Conservation (phyloP, 2,888 invertebrate genomes). For the Sinohyriopsis cumingii region DNA sequence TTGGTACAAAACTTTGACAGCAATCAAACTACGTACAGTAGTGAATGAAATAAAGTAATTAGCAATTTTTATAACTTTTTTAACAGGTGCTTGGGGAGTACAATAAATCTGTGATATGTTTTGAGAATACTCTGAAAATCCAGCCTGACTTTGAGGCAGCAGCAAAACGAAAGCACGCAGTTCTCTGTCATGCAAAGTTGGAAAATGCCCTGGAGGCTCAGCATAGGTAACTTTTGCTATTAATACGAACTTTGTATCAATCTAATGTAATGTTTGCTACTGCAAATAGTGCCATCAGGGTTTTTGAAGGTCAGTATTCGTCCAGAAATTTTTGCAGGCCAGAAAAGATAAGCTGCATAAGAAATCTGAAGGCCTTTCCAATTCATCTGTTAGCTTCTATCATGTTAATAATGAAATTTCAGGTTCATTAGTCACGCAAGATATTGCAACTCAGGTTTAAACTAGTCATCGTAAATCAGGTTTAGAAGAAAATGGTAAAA, state of each 20-base stretch:
- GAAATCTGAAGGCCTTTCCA: too few species aligned
- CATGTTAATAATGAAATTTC: too few species aligned
- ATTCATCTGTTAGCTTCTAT: too few species aligned
- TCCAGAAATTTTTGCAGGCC: too few species aligned
- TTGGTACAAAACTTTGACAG: too few species aligned
- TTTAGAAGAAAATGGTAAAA: too few species aligned
- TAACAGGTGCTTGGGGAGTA: constrained; percentile 75
- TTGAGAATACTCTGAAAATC: constrained; percentile 80
- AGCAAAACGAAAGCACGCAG: constrained; percentile 78
- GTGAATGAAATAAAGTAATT: neutral
- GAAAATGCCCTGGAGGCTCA: constrained; percentile 78
- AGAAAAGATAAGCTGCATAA: too few species aligned
- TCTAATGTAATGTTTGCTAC: neutral
- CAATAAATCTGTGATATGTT: constrained; percentile 81
- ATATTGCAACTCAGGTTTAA: too few species aligned
- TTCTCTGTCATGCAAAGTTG: constrained; percentile 80
- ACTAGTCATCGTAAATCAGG: too few species aligned
- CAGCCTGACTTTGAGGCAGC: constrained; percentile 79
- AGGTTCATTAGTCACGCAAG: too few species aligned
- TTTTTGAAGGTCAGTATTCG: neutral
- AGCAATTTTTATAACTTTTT: neutral
- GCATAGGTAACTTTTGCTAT: constrained; percentile 77
- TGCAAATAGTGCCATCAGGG: neutral
- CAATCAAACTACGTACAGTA: too few species aligned
- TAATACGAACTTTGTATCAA: neutral